Conservation (phyloP, 1,140 invertebrate species). For the Solenopsis fugax region DNA sequence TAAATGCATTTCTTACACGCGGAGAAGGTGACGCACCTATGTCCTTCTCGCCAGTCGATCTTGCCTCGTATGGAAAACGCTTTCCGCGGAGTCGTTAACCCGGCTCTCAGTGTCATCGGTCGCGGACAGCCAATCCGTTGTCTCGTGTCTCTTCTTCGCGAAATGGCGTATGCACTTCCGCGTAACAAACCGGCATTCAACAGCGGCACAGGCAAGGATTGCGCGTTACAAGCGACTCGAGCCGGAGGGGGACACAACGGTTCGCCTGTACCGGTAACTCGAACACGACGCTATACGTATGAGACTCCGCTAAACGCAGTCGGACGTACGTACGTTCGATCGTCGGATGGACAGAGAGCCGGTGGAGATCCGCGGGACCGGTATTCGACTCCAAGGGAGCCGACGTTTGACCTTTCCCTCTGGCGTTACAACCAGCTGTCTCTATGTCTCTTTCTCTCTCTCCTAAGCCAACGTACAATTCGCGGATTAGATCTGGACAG, state of each 20-base stretch:
- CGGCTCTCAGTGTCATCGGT: constrained; percentile 73
- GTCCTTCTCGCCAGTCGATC: constrained; percentile 38
- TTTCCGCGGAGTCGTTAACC: constrained; percentile 76
- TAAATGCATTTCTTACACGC: constrained; percentile 13
- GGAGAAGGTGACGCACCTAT: constrained; percentile 3
- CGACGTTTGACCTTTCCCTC: constrained; percentile 75
- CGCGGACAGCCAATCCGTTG: constrained; percentile 76
- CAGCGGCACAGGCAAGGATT: constrained; percentile 53
- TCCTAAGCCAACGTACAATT: constrained; percentile 34
- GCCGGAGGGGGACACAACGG: constrained; percentile 71
- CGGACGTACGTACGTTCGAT: constrained; percentile 57
- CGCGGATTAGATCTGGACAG: constrained; percentile 56
- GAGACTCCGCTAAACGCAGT: constrained; percentile 71
- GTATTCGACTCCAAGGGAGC: constrained; percentile 43
- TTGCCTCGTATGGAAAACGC: constrained; percentile 64
- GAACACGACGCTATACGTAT: constrained; percentile 71
- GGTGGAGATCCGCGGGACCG: constrained; percentile 20
- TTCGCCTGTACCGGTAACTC: constrained; percentile 76
- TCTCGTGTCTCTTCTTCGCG: constrained; percentile 63
- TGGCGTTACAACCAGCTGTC: constrained; percentile 53
- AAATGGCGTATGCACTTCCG: constrained; percentile 74
- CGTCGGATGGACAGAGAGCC: constrained; percentile 49
- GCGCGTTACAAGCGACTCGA: constrained; percentile 63
- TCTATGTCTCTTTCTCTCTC: not conserved
- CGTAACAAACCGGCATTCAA: constrained; percentile 79